Percentiles rank a stretch among this genome's conserved stretches.
Conservation (phyloP, 2,888 invertebrate genomes). For the Ypsolopha scabrella region DNA sequence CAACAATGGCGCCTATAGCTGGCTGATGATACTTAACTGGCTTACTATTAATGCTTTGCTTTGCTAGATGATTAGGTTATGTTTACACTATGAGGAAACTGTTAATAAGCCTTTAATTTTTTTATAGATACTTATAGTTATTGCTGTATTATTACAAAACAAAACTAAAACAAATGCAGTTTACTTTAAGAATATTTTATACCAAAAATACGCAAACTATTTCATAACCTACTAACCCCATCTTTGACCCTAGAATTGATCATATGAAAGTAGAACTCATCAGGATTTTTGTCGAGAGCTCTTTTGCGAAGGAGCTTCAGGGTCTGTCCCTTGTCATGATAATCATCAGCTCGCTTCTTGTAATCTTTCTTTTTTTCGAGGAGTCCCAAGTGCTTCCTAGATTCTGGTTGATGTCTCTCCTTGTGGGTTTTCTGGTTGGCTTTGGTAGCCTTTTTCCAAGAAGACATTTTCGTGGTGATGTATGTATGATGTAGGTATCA, state of each 20-base stretch:
- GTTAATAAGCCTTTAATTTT: too few relatives aligned
- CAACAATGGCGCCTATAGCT: too few relatives aligned
- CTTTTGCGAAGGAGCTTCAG: slow-evolving; percentile 85
- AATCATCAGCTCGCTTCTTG: slow-evolving; percentile 80
- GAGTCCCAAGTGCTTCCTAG: slow-evolving; percentile 81
- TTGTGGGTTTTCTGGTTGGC: slow-evolving; percentile 85
- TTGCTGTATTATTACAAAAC: background rate
- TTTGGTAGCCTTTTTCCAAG: slow-evolving; percentile 91
- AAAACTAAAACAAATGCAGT: background rate
- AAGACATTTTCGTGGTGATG: slow-evolving; percentile 74
- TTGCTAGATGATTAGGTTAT: too few relatives aligned
- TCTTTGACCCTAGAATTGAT: slow-evolving; percentile 82
- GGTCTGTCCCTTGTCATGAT: slow-evolving; percentile 84
- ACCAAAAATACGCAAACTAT: background rate
- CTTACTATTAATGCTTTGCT: too few relatives aligned
- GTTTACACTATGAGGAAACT: too few relatives aligned
- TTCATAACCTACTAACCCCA: slow-evolving; percentile 45
- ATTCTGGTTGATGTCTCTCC: slow-evolving; percentile 87
- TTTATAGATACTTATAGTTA: too few relatives aligned
- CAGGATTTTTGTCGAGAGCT: slow-evolving; percentile 94
- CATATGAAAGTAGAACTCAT: slow-evolving; percentile 99
- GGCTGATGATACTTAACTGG: too few relatives aligned
- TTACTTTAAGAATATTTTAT: background rate
- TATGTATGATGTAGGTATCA: too few relatives aligned
- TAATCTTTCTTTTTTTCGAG: slow-evolving; percentile 94